Percentiles rank a stretch among this genome's conserved stretches.
phyloP scores from a whole-genome alignment of 2,888 invertebrate genomes.

The Serrognathus titanus region DNA sequence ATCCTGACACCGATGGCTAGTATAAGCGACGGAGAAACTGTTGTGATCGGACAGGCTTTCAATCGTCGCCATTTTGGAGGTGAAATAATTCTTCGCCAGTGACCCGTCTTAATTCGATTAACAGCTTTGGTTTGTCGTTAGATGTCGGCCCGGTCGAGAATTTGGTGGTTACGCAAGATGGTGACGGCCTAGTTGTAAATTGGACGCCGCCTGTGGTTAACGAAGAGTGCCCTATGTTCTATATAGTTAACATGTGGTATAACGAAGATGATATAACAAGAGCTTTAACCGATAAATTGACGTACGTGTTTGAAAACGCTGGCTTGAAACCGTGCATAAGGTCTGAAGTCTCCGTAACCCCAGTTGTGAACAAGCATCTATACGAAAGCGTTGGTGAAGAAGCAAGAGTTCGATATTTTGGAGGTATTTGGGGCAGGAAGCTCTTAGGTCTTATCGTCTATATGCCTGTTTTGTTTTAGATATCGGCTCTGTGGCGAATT shows the following conservation, averaged over 20 bases:
- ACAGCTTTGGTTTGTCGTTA: neutral
- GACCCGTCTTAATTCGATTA: no score
- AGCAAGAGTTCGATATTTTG: no score
- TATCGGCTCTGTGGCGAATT: neutral
- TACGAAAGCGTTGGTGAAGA: no score
- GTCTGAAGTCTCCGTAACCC: slow-evolving; percentile 5
- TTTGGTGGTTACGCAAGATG: neutral
- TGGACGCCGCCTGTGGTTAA: slow-evolving; percentile 1
- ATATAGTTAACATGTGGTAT: neutral
- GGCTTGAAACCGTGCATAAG: neutral
- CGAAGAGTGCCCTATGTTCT: slow-evolving; percentile 3
- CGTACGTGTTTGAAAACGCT: no score
- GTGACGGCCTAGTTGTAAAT: neutral
- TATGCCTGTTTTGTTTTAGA: neutral
- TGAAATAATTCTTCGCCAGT: no score
- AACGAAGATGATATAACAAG: no score
- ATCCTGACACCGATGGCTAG: slow-evolving; percentile 9
- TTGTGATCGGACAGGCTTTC: neutral
- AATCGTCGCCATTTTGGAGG: no score
- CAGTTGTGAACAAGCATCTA: neutral
- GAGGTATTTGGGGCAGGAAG: no score
- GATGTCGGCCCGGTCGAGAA: neutral
- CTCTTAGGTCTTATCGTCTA: no score
- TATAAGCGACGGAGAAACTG: slow-evolving; percentile 4
- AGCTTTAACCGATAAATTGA: no score